phyloP scores from a whole-genome alignment of 1,140 invertebrate species.

The Aphaenogaster rudis region DNA sequence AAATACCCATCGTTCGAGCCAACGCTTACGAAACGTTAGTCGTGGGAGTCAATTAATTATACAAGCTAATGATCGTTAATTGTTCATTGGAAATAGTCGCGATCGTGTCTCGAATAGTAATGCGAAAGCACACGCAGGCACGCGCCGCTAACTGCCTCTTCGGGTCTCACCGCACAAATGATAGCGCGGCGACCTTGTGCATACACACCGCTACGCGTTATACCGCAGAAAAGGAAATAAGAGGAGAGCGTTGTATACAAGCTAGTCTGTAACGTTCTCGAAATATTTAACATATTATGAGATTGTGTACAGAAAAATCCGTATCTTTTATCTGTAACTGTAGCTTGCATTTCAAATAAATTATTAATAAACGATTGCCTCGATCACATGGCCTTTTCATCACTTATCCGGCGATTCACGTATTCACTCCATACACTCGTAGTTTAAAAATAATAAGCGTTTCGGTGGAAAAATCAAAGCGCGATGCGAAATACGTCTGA shows the following conservation, averaged over 20 bases:
- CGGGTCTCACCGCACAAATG: not conserved
- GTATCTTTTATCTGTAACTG: not conserved
- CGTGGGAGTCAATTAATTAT: not conserved
- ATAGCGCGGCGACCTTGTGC: not conserved
- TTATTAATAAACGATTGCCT: too few species aligned
- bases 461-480: not conserved
- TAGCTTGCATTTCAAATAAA: not conserved
- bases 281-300: not conserved
- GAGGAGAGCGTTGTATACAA: not conserved
- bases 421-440: not conserved
- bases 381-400: too few species aligned
- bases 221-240: not conserved
- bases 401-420: not conserved
- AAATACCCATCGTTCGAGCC: not conserved
- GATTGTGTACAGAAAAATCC: not conserved
- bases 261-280: not conserved
- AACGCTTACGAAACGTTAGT: not conserved
- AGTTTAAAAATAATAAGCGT: not conserved
- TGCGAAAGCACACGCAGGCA: not conserved
- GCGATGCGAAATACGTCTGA: not conserved
- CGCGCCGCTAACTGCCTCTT: not conserved
- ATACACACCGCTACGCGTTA: too few species aligned
- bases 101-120: not conserved
- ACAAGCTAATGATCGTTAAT: slow-evolving; percentile 10
- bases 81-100: slow-evolving; percentile 1